These are phyloP conservation scores for Lamellibrachia luymesi DNA, from an alignment of 1,140 invertebrate species.

Conservation along the genomic window DNA sequence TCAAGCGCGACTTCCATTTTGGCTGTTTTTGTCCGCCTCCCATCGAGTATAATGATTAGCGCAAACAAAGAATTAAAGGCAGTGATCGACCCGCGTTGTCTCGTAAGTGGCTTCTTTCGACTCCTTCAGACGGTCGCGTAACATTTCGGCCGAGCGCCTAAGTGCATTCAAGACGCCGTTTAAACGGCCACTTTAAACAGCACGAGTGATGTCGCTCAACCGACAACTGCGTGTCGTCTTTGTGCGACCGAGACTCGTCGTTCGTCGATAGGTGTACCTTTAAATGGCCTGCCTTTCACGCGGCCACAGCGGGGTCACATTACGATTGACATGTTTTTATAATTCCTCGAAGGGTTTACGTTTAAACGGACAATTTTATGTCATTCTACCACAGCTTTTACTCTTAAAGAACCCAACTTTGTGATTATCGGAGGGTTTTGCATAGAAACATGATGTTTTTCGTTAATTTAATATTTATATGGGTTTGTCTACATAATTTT, in stretches of 20 bases:
- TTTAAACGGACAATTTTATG: background rate
- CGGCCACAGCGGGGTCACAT: background rate
- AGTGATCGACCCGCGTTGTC: background rate
- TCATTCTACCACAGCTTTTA: background rate
- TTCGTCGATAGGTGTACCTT: background rate
- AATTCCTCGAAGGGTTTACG: background rate
- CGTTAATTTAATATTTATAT: background rate
- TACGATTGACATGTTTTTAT: background rate
- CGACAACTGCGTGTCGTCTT: background rate
- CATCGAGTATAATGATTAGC: background rate
- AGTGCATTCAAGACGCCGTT: background rate
- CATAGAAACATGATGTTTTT: background rate
- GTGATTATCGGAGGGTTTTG: background rate
- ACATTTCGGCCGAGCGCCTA: background rate
- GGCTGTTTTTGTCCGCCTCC: background rate
- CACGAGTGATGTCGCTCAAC: background rate
- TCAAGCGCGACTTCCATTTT: background rate
- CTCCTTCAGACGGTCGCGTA: background rate
- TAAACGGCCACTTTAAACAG: conserved; percentile 4
- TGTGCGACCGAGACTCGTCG: background rate
- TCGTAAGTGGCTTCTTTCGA: background rate
- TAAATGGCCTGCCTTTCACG: background rate
- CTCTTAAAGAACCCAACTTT: background rate
- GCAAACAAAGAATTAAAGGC: conserved; percentile 5
- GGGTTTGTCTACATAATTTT: background rate